Base-by-base conservation (phyloP, 2,888 invertebrate genomes). In the Spilarctia lutea region DNA sequence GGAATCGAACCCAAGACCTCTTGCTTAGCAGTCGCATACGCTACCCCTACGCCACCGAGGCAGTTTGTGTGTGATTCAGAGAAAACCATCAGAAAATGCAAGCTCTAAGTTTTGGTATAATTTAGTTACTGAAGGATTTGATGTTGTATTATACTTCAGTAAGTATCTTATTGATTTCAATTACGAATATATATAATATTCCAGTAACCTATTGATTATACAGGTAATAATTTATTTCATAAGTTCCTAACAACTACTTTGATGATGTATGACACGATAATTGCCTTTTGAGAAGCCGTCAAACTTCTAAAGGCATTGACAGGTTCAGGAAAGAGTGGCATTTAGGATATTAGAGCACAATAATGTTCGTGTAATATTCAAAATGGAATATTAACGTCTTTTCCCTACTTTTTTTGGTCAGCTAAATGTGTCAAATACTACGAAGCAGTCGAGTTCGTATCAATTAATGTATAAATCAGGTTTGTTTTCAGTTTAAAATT, bases 291-390 rank as follows among this genome's bases (percentile, higher is more conserved):
- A 85, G 82, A 80, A 81, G 80, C 82, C 66, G 71, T 83, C 82
- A 78, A 65, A 79, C 75, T 74, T 75, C 76, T 39, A 74, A 72
- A 82, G 70, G 75, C 75, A 80, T 80, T 77, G 81, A 81, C 77
- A 67, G 79, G 79, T 83, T 79, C 73, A 65, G 72, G 75, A 84
- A 76, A 77, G 76, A 33, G 74, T 68, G 81, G 76, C 78, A 74
- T 89, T 91, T 72, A 87, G 84, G 18, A 91, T 91, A 66, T 94
- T 94, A 20, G 87, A 92, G 24, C 89, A 86, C 45, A 63, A 63
- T 63, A 42, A 70, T 42, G 27, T 42, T 30, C 24, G 60, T 27
- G 27, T 60, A 56, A 33, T 69, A 70, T 35, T 60, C 39, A 27
- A 60, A 60, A 52, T 60, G 16, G 13, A 20, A 39, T 33, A 52